Conservation (phyloP, 2,888 invertebrate species). For the Trimorus sp. region DNA sequence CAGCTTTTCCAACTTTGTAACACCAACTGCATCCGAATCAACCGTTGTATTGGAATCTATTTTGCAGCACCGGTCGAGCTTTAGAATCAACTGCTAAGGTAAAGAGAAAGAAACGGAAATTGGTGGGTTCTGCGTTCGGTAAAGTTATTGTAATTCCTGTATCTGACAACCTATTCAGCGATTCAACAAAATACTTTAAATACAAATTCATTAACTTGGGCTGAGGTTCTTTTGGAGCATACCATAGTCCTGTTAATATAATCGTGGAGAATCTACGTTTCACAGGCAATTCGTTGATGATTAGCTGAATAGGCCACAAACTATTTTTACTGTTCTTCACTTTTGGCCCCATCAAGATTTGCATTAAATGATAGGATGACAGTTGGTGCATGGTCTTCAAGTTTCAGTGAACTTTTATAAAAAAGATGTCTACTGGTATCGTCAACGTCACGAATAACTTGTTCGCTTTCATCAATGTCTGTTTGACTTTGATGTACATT, state of each 20-base stretch:
- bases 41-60: slow-evolving; percentile 21
- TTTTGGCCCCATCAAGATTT: slow-evolving; percentile 19
- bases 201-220: slow-evolving; percentile 23
- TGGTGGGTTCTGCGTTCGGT: not conserved
- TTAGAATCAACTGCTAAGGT: slow-evolving; percentile 21
- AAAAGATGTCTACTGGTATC: not conserved
- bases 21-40: slow-evolving; percentile 19
- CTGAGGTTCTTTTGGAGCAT: slow-evolving; percentile 1
- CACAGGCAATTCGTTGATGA: slow-evolving; percentile 22
- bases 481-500: not conserved
- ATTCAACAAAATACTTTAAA: slow-evolving; percentile 2
- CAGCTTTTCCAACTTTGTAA: not conserved
- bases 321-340: slow-evolving; percentile 4
- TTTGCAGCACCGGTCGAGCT: not conserved
- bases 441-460: not conserved
- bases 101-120: slow-evolving; percentile 28
- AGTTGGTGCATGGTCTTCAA: not conserved
- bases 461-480: not conserved
- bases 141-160: slow-evolving; percentile 10
- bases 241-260: slow-evolving; percentile 14
- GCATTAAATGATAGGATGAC: slow-evolving; percentile 5
- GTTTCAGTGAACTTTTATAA: not conserved
- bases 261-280: not conserved
- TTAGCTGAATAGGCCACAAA: slow-evolving; percentile 15
- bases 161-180: slow-evolving; percentile 8